Evolutionary conservation across 1,140 invertebrate species (phyloP), one percentile per base, ranked within the genome.

Genomic region (Phthorimaea operculella): DNA sequence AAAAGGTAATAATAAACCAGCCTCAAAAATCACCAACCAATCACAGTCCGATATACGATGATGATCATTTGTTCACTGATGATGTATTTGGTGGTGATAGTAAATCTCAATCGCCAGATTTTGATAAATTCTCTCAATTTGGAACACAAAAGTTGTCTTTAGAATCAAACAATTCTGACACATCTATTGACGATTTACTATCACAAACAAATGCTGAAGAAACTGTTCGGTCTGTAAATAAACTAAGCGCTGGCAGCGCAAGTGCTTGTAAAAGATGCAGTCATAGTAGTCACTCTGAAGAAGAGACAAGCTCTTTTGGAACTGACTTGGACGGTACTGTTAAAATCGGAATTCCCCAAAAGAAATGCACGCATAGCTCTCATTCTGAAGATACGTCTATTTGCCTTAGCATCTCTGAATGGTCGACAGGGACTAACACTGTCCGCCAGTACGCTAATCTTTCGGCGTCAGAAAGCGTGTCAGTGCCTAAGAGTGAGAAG

Each of bases 301-400:
- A 92, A 67, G 89, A 91, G 70, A 88, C 87, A 8, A 89, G 88
- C 64, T 89, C 90, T 8, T 87, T 91, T 68, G 90, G 89, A 16
- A 91, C 92, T 0, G 92, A 92, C 63, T 82, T 93, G 10, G 92
- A 93, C 76, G 93, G 92, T 15, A 94, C 92, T 0, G 92, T 94
- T 0, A 90, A 92, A 73, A 90, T 92, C 66, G 92, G 90, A 5
- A 76, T 93, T 6, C 91, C 92, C 71, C 91, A 90, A 52, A 92
- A 92, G 60, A 86, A 93, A 88, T 90, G 92, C 80, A 87, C 91
- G 52, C 88, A 92, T 76, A 90, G 92, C 78, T 93, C 92, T 0
- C 92, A 93, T 72, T 93, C 92, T 15, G 93, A 94, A 74, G 92
- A 94, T 70, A 95, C 93, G 1, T 94, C 93, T 0, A 92, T 94